Base-by-base conservation (phyloP, 2,797 vertebrate species). In the Acanthiza pusilla region DNA sequence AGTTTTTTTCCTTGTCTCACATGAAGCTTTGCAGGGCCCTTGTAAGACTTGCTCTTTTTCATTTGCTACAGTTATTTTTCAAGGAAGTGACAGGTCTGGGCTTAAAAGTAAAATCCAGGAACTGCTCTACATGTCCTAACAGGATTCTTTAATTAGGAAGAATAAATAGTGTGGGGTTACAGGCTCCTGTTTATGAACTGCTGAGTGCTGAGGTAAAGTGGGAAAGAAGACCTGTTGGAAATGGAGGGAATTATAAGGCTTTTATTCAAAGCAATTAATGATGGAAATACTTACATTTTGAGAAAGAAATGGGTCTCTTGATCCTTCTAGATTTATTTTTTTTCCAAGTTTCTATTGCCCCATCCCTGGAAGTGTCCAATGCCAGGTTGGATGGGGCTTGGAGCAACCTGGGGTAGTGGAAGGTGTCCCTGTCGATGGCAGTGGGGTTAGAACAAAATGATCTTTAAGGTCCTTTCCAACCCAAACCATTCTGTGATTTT, bases 31-130 rank as follows among this genome's bases (percentile, higher is more conserved):
- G 53, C 45, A 43, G n/a, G n/a, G 21, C 61, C 50, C 17, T 54
- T 34, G 0, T 17, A 93, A 62, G 32, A 34, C 29, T 63, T 55
- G 34, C n/a, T 71, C 7, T 0, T 66, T 88, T 89, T 80, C 1
- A 0, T 80, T 91, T 85, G 80, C 58, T 85, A 23, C 38, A 50
- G 57, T 82, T 92, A 73, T 67, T 94, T 94, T 60, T 91, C 61
- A 83, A 89, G 72, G 72, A 89, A 83, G 63, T 76, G 67, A 77
- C 84, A 95, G 75, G 50, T 84, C 78, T 58, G 71, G n/a, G 60
- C 75, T 93, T 92, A 78, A 83, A 89, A 91, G 73, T 76, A 71
- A 91, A 94, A 82, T 36, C 42, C 34, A 51, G 65, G 58, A 53
- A 45, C 48, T 65, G 19, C 16, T 71, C 14, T 71, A 18, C 74